Evolutionary conservation across 2,113 vertebrate genomes (phyloP), one percentile per base, ranked within the genome.

Genomic region (Cairina moschata): DNA sequence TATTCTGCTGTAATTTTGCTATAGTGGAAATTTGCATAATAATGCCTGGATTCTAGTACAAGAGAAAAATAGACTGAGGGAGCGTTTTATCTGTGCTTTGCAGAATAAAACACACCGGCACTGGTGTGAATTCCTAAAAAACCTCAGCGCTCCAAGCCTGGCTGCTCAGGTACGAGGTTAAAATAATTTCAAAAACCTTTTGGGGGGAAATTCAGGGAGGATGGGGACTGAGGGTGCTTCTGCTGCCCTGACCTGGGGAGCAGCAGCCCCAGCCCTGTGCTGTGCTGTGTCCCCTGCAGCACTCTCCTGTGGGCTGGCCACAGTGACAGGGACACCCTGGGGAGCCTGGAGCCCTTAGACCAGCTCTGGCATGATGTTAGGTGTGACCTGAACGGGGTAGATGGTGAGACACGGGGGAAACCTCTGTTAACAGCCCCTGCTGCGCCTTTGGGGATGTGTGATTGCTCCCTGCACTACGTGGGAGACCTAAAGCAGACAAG

Each of bases 11-110:
- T 88, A 76, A 83, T 68, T 71, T 66, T 77, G 60, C 81, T 91
- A 22, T 14, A 93, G 83, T 86, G 76, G 92, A 97, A 97, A 93
- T 65, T 68, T 91, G 42, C 42, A 58, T 62, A 78, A 93, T 88
- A 90, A 95, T 48, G 52, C 55, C 73, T n/a, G 20, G 54, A 74
- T 90, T 74, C 90, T 91, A 79, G 73, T 86, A 82, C 50, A 84
- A 73, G 69, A 76, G 73, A 79, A 95, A 94, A 92, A 95, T 48
- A 84, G 48, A 81, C 13, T 2, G 5, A 3, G 1, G 28, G 46
- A 78, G 11, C 23, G 26, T 54, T 79, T 79, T 88, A 74, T 73
- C 54, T 78, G 17, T 60, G 52, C 32, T 14, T 36, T 93, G 84
- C 48, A 66, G 86, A 81, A 63, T 29, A 88, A 78, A 1, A 11